A percentile compares a stretch with the other conserved stretches of the same genome.
Conservation (phyloP, 2,888 invertebrate species). For the Cheilosia vernalis region DNA sequence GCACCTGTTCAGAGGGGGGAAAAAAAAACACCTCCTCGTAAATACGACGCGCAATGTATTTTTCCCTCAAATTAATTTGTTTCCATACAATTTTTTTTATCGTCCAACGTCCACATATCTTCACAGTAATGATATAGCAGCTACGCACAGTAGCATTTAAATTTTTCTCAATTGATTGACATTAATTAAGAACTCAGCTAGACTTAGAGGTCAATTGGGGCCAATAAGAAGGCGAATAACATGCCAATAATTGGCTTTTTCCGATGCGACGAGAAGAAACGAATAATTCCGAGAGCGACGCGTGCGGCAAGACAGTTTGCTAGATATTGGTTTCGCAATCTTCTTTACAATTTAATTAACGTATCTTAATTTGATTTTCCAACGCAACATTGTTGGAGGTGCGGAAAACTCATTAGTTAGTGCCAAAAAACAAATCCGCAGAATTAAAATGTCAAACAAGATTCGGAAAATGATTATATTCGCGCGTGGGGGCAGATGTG, state of each 20-base stretch:
- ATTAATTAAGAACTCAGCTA: conserved; percentile 69
- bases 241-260: conserved; percentile 66
- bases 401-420: conserved; percentile 1
- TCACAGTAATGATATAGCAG: neutral
- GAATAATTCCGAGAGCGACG: conserved; percentile 1
- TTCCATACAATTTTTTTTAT: conserved; percentile 35
- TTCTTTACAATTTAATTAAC: neutral
- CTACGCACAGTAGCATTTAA: conserved; percentile 43
- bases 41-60: neutral
- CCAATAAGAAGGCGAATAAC: conserved; percentile 72
- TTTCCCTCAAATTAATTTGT: conserved; percentile 26
- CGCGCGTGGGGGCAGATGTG: neutral
- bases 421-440: neutral
- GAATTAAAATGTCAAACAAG: conserved; percentile 29
- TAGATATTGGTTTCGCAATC: neutral
- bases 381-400: neutral
- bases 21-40: neutral
- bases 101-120: conserved; percentile 2
- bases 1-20: conserved; percentile 40
- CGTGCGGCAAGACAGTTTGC: neutral
- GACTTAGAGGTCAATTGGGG: conserved; percentile 73
- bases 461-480: neutral
- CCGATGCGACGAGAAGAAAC: conserved; percentile 29
- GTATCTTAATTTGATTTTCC: conserved; percentile 7
- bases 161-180: conserved; percentile 68